phyloP scores from a whole-genome alignment of 2,113 vertebrate species.

The Pelusios castaneus region DNA sequence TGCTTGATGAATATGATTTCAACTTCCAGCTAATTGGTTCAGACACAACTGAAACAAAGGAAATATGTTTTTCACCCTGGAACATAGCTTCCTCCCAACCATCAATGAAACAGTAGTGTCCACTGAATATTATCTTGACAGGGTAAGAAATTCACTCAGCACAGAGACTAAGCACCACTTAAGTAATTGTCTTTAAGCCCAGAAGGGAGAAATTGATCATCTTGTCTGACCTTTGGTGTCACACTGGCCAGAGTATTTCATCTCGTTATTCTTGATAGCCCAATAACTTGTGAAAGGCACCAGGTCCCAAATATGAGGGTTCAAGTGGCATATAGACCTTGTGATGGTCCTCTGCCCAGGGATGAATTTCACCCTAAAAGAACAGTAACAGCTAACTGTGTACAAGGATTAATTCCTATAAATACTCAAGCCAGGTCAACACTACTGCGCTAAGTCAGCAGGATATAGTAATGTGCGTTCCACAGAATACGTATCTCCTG shows the following conservation, averaged over 20 bases:
- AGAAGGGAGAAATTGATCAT: neutral
- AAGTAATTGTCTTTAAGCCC: neutral
- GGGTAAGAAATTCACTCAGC: neutral
- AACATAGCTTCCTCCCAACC: neutral
- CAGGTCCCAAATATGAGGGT: neutral
- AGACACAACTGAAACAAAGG: constrained; percentile 37
- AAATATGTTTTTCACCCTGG: neutral
- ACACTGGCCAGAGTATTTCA: neutral
- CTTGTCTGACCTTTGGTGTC: neutral
- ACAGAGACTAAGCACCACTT: neutral
- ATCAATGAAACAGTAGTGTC: neutral
- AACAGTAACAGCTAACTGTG: neutral
- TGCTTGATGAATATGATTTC: constrained; percentile 26
- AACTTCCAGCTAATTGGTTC: constrained; percentile 35
- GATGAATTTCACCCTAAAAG: neutral
- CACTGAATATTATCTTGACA: neutral
- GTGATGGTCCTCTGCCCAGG: neutral
- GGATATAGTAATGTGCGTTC: too few species aligned
- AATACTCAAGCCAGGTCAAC: too few species aligned
- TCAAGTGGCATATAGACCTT: neutral
- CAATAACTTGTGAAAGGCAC: neutral
- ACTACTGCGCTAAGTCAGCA: too few species aligned
- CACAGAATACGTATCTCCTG: too few species aligned
- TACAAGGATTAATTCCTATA: neutral
- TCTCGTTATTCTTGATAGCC: neutral